phyloP scores from a whole-genome alignment of 1,140 invertebrate genomes.

The Tetramorium parvispinum region DNA sequence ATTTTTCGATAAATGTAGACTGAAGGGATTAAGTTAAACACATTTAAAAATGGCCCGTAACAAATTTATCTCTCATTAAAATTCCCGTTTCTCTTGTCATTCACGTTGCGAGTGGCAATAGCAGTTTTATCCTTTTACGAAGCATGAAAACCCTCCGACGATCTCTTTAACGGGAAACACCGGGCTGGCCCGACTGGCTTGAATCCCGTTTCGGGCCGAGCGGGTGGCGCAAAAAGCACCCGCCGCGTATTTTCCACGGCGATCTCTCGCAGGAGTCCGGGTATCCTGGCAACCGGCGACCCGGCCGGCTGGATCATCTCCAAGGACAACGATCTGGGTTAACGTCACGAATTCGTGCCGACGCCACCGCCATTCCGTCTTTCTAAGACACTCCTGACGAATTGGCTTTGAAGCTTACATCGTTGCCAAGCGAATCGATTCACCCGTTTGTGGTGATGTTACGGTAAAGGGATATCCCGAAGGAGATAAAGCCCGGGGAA shows the following conservation, averaged over 20 bases:
- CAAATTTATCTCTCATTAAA: constrained; percentile 37
- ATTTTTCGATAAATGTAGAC: background rate
- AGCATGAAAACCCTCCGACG: constrained; percentile 67
- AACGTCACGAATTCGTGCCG: constrained; percentile 74
- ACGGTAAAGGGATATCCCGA: constrained; percentile 29
- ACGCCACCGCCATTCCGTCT: constrained; percentile 41
- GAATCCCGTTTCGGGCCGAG: constrained; percentile 55
- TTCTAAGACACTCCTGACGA: constrained; percentile 31
- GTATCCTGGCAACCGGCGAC: constrained; percentile 74
- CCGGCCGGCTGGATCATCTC: constrained; percentile 78
- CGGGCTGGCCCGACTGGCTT: constrained; percentile 1
- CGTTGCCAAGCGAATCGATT: constrained; percentile 63
- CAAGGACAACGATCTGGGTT: constrained; percentile 81
- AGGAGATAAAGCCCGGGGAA: constrained; percentile 4
- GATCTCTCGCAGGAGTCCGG: constrained; percentile 51
- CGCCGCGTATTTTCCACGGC: constrained; percentile 68
- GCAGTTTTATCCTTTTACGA: constrained; percentile 27
- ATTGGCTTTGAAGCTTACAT: constrained; percentile 67
- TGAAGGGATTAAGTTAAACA: background rate
- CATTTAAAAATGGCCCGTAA: background rate
- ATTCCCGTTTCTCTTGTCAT: constrained; percentile 10
- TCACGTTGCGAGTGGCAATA: constrained; percentile 20
- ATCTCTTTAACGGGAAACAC: constrained; percentile 60
- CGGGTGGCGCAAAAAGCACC: constrained; percentile 64
- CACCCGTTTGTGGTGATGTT: constrained; percentile 30